These are phyloP conservation scores for Baccha elongata DNA, from an alignment of 2,888 invertebrate genomes.

Conservation along the genomic window DNA sequence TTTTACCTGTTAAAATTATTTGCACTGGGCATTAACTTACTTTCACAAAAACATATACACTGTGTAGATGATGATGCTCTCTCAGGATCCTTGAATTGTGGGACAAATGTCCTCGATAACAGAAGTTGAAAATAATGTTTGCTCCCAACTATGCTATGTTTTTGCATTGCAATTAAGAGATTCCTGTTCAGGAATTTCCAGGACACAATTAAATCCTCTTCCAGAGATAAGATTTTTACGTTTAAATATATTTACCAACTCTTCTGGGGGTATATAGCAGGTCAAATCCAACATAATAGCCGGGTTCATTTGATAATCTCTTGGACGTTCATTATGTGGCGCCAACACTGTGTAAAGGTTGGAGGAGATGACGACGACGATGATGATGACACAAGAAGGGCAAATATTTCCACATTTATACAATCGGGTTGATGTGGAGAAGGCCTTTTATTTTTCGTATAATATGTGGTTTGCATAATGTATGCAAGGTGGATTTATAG, in stretches of 20 bases:
- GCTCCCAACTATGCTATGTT: slow-evolving; percentile 46
- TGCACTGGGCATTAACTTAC: slow-evolving; percentile 45
- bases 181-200: slow-evolving; percentile 72
- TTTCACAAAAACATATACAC: slow-evolving; percentile 21
- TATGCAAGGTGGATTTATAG: slow-evolving; percentile 56
- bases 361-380: slow-evolving; percentile 42
- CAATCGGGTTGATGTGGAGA: not conserved
- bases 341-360: slow-evolving; percentile 11
- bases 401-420: slow-evolving; percentile 13
- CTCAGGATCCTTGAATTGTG: slow-evolving; percentile 9
- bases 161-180: slow-evolving; percentile 69
- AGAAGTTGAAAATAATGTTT: slow-evolving; percentile 58
- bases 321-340: slow-evolving; percentile 33
- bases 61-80: no score
- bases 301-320: slow-evolving; percentile 50
- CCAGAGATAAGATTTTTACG: slow-evolving; percentile 71
- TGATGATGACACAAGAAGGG: slow-evolving; percentile 62
- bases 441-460: slow-evolving; percentile 33
- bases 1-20: slow-evolving; percentile 73
- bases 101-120: slow-evolving; percentile 62
- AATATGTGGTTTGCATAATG: slow-evolving; percentile 67
- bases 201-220: slow-evolving; percentile 71
- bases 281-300: slow-evolving; percentile 44
- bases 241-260: slow-evolving; percentile 28
- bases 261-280: slow-evolving; percentile 31